These are phyloP conservation scores for Takifugu flavidus DNA, from an alignment of 2,113 vertebrate species.

Conservation along the genomic window DNA sequence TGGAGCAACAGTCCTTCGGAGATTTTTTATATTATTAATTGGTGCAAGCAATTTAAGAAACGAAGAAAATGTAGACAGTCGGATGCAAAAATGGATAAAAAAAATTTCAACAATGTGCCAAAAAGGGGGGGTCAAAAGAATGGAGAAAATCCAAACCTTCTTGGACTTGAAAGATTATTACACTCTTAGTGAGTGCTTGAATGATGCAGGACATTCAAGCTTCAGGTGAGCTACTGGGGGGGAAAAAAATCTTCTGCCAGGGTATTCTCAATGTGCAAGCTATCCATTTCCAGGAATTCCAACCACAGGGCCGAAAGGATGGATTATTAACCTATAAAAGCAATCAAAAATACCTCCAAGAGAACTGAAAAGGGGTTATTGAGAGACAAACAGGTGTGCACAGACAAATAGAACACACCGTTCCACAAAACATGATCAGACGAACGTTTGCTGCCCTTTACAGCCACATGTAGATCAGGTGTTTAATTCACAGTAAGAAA, in stretches of 20 bases:
- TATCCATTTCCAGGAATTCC: constrained; percentile 84
- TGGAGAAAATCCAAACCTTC: constrained; percentile 54
- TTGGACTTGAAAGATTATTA: constrained; percentile 30
- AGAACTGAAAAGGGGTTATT: constrained; percentile 63
- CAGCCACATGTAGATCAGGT: not conserved
- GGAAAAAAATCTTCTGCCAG: constrained; percentile 79
- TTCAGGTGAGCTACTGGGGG: constrained; percentile 68
- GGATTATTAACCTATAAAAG: constrained; percentile 78
- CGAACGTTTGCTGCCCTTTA: not conserved
- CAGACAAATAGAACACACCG: constrained; percentile 27
- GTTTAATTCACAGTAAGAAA: constrained; percentile 11
- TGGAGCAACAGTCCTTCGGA: constrained; percentile 76
- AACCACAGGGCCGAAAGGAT: constrained; percentile 63
- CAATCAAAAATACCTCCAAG: constrained; percentile 66
- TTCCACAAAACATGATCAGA: constrained; percentile 18
- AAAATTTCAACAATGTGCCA: constrained; percentile 19
- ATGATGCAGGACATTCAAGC: constrained; percentile 27
- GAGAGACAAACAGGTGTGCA: constrained; percentile 36
- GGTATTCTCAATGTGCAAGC: constrained; percentile 46
- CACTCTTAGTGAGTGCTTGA: constrained; percentile 29
- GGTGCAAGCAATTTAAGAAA: constrained; percentile 50
- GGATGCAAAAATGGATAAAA: constrained; percentile 47
- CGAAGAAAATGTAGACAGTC: constrained; percentile 53
- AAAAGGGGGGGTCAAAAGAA: constrained; percentile 38
- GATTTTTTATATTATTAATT: constrained; percentile 57